Evolutionary conservation across 2,888 invertebrate species (phyloP).

Genomic region (Ditylenchus weischeri): DNA sequence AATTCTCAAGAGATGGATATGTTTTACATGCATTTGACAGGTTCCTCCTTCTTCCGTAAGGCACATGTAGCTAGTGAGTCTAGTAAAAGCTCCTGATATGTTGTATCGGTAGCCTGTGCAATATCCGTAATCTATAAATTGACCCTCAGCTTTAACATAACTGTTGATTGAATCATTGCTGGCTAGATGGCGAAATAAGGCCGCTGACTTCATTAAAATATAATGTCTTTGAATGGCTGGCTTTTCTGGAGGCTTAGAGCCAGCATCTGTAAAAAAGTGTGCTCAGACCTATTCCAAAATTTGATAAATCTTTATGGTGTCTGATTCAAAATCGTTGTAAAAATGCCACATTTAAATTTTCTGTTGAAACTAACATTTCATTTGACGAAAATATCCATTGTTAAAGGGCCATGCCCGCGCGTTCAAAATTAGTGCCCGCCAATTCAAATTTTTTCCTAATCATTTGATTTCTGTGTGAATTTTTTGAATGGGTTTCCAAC

Average conservation of each 20-base stretch:
- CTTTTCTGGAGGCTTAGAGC: constrained; percentile 26
- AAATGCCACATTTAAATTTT: too few relatives aligned
- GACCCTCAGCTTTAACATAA: constrained; percentile 46
- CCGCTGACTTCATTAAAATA: neutral
- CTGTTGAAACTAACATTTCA: too few relatives aligned
- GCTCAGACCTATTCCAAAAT: too few relatives aligned
- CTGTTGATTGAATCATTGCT: constrained; percentile 13
- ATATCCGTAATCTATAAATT: constrained; percentile 47
- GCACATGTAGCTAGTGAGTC: constrained; percentile 49
- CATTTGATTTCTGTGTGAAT: too few relatives aligned
- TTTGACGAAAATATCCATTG: too few relatives aligned
- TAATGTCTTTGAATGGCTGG: constrained; percentile 3
- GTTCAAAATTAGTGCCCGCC: too few relatives aligned
- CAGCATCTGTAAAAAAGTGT: constrained; percentile 13
- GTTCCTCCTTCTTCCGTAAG: constrained; percentile 38
- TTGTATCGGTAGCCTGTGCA: constrained; percentile 55
- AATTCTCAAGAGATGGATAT: neutral
- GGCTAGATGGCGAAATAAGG: neutral
- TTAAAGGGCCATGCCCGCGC: too few relatives aligned
- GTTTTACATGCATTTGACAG: constrained; percentile 30
- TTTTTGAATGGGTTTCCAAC: too few relatives aligned
- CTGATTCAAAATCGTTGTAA: too few relatives aligned
- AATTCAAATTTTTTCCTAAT: too few relatives aligned
- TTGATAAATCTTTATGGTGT: too few relatives aligned
- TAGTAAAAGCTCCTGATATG: constrained; percentile 45